phyloP scores from a whole-genome alignment of 2,113 vertebrate genomes.

The Albula glossodonta region DNA sequence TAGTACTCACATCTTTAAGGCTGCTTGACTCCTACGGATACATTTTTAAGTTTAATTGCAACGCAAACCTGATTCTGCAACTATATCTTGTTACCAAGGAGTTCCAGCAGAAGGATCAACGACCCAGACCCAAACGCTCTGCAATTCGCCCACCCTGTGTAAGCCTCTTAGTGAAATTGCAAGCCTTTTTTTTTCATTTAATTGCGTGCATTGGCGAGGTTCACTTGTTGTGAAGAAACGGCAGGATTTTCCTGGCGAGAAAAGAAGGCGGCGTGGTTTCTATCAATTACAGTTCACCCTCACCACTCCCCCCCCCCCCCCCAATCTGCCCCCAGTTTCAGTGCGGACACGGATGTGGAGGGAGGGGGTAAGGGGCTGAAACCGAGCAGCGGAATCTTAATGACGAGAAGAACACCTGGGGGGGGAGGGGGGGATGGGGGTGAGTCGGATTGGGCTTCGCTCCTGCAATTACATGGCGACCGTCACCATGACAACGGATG shows the following conservation, averaged over 20 bases:
- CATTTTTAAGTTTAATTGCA: not conserved
- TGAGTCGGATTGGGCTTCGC: not conserved
- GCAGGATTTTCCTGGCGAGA: conserved; percentile 16
- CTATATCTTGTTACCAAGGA: not conserved
- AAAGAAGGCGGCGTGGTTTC: not conserved
- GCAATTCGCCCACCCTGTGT: not conserved
- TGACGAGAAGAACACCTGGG: not conserved
- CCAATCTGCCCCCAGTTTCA: too few species aligned
- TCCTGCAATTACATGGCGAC: not conserved
- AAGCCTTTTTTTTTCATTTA: conserved; percentile 10
- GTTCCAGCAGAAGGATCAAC: not conserved
- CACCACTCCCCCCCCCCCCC: too few species aligned
- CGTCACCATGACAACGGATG: not conserved
- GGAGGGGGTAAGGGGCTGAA: not conserved
- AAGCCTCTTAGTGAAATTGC: not conserved
- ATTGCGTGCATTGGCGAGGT: conserved; percentile 20
- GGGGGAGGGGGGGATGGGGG: too few species aligned
- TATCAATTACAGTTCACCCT: too few species aligned
- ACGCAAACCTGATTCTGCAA: not conserved
- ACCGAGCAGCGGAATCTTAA: not conserved
- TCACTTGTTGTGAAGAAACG: conserved; percentile 30
- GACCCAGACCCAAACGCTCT: not conserved
- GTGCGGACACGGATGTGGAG: too few species aligned
- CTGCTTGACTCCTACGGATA: not conserved
- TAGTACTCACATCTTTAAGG: too few species aligned